phyloP scores from a whole-genome alignment of 2,113 vertebrate genomes.

The Neopipo cinnamomea region DNA sequence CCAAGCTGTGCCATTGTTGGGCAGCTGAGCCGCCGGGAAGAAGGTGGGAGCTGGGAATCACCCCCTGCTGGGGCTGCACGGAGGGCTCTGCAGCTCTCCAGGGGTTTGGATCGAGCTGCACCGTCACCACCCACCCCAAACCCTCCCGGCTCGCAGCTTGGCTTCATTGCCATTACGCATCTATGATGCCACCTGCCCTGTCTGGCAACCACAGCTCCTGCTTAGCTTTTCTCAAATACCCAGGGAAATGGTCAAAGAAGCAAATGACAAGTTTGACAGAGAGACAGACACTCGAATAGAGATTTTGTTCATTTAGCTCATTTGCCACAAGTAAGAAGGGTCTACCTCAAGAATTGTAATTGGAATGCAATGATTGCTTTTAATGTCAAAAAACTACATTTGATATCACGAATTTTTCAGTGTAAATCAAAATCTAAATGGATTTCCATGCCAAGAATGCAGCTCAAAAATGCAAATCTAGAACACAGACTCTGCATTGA shows the following conservation, averaged over 20 bases:
- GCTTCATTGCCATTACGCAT: neutral
- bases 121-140: neutral
- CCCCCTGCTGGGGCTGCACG: neutral
- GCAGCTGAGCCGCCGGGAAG: neutral
- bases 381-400: neutral
- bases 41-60: neutral
- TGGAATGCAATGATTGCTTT: neutral
- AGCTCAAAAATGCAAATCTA: neutral
- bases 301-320: neutral
- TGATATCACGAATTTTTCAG: neutral
- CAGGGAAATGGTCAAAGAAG: neutral
- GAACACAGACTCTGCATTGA: neutral
- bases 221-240: neutral
- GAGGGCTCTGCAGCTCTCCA: neutral
- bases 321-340: neutral
- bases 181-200: neutral
- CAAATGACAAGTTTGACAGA: neutral
- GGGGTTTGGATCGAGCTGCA: rapidly evolving
- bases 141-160: rapidly evolving
- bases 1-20: neutral
- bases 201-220: neutral
- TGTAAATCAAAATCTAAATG: neutral
- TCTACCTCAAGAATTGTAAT: neutral
- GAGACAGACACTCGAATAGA: neutral
- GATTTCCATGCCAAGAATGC: neutral